Percentiles rank a stretch among this genome's conserved stretches.
Evolutionary conservation across 1,140 invertebrate species (phyloP).

Genomic region (Chironomus striatipennis): DNA sequence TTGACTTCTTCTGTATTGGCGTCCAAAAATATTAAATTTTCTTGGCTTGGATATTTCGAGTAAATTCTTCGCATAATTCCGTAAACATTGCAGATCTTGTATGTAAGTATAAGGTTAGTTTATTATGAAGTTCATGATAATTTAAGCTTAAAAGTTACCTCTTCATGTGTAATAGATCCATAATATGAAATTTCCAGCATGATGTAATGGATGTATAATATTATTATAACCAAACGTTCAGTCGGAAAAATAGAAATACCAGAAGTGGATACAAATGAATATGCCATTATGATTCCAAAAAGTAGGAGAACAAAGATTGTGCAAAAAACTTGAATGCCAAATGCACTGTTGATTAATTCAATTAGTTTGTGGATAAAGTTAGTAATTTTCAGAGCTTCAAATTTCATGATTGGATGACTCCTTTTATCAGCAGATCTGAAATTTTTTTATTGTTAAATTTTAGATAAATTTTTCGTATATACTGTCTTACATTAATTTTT

Average conservation of each 20-base stretch:
- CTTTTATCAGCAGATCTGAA: not conserved
- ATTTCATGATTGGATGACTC: not conserved
- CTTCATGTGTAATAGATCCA: not conserved
- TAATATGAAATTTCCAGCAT: not conserved
- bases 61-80: not conserved
- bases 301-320: not conserved
- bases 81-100: not conserved
- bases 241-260: not conserved
- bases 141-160: too few relatives aligned
- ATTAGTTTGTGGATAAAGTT: not conserved
- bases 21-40: not conserved
- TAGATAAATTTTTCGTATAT: not conserved
- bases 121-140: too few relatives aligned
- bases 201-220: not conserved
- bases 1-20: not conserved
- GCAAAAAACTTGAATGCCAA: not conserved
- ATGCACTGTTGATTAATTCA: not conserved
- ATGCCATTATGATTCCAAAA: not conserved
- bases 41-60: not conserved
- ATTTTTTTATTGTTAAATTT: not conserved
- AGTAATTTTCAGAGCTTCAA: not conserved
- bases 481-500: not conserved
- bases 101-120: too few relatives aligned
- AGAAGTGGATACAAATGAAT: not conserved
- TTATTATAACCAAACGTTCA: not conserved